Base-by-base conservation (phyloP, 2,113 vertebrate genomes). In the Phylloscopus whistleri region DNA sequence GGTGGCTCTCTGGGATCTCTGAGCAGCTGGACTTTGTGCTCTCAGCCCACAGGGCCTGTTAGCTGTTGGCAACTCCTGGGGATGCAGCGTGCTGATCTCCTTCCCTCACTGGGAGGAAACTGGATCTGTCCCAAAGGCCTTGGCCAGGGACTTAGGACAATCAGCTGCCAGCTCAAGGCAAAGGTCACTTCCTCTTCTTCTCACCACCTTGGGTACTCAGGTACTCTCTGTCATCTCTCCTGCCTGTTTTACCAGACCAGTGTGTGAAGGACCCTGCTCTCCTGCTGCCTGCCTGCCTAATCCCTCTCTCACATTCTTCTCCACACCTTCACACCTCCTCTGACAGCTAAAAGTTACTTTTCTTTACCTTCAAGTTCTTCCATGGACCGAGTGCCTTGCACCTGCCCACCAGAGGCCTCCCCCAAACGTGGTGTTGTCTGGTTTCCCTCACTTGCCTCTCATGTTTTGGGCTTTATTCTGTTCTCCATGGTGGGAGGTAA, bases 371-470 rank as follows among this genome's bases (percentile, higher is more conserved):
- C 70, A 30, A 30, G 22, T 46, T 31, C 31, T 77, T 59, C 51
- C 44, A 28, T n/a, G 33, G 9, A 31, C 26, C 3, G 5, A 22
- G 4, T 39, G 19, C 59, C 55, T 73, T 59, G 39, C 11, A n/a
- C 28, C 15, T 62, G 10, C 59, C 43, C 43, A 8, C 27, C 17
- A 15, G 37, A 48, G 23, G 60, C 31, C 16, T 1, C 23, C 74
- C 49, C n/a, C 49, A 55, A 22, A 1, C 0, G 1, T 18, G 17
- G 14, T 44, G 49, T 30, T 51, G 8, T 44, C 3, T 35, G 33
- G 13, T 67, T 83, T 88, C 23, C 44, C 69, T 62, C n/a, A n/a
- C n/a, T n/a, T n/a, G n/a, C n/a, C n/a, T n/a, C n/a, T n/a, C 10
- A 4, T 14, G 31, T 33, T 87, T 74, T 82, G 74, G 75, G 43